These are phyloP conservation scores for Zaprionus ornatus DNA, from an alignment of 1,140 invertebrate species.

Conservation along the genomic window DNA sequence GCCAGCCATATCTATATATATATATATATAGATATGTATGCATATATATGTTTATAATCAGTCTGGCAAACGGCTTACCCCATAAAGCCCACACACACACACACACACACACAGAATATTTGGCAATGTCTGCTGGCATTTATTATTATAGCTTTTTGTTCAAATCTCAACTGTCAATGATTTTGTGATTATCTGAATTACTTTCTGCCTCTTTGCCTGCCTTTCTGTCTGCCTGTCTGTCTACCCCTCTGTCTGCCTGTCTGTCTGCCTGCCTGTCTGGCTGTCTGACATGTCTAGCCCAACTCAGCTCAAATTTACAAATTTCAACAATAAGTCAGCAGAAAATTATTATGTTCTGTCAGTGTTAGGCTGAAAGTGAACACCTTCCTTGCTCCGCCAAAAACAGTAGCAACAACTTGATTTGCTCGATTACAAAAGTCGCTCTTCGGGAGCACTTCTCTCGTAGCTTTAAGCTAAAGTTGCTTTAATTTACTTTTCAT, in stretches of 20 bases:
- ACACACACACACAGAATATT: slow-evolving; percentile 27
- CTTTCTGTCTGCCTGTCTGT: slow-evolving; percentile 14
- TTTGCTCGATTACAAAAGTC: neutral
- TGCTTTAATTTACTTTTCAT: neutral
- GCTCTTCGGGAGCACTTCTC: neutral
- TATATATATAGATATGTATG: too few species aligned
- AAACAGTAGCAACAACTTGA: slow-evolving; percentile 9
- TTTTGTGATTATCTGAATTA: slow-evolving; percentile 60
- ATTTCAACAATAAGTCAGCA: slow-evolving; percentile 81
- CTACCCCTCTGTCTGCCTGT: neutral
- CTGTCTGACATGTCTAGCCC: slow-evolving; percentile 61
- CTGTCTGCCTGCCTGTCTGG: slow-evolving; percentile 16
- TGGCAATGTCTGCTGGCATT: slow-evolving; percentile 53
- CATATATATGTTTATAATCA: neutral
- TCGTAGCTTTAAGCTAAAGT: neutral
- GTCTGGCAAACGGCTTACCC: slow-evolving; percentile 18
- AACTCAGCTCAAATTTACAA: slow-evolving; percentile 74
- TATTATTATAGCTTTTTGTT: slow-evolving; percentile 36
- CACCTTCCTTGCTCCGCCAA: neutral
- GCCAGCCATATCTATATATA: neutral
- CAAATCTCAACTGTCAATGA: slow-evolving; percentile 60
- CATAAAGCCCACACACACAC: neutral
- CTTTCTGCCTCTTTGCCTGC: slow-evolving; percentile 16
- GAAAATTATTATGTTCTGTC: slow-evolving; percentile 72
- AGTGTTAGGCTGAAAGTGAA: neutral